Percentiles rank a stretch among this genome's conserved stretches.
These are phyloP conservation scores for Zhuqinia jingwanae DNA, from an alignment of 2,888 invertebrate genomes.

Conservation along the genomic window DNA sequence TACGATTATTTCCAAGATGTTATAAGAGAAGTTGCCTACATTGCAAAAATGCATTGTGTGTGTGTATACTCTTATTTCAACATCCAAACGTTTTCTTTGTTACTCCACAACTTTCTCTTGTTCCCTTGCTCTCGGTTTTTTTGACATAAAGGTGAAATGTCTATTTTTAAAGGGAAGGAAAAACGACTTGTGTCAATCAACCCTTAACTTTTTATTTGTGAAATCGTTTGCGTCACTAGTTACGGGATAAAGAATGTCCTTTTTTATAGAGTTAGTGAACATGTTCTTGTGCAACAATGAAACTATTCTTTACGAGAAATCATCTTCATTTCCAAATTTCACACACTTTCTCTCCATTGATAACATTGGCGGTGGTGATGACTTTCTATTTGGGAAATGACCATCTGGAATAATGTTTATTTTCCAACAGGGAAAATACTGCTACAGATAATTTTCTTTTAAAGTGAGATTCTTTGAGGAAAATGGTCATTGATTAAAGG, in stretches of 20 bases:
- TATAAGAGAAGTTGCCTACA: slow-evolving; percentile 10
- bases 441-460: slow-evolving; percentile 8
- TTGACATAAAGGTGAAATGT: background rate
- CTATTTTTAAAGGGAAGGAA: background rate
- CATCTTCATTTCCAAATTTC: background rate
- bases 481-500: slow-evolving; percentile 43
- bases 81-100: background rate
- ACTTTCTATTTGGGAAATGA: background rate
- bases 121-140: no score
- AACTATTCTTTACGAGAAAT: background rate
- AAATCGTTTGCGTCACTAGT: slow-evolving; percentile 30
- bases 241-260: no score
- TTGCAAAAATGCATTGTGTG: background rate
- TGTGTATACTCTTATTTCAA: background rate
- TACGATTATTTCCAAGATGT: slow-evolving; percentile 29
- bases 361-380: no score
- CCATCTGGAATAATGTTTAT: slow-evolving; percentile 7
- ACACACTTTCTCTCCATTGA: no score
- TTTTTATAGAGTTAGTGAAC: no score
- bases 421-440: slow-evolving; percentile 3
- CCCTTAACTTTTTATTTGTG: slow-evolving; percentile 54
- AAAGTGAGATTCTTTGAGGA: slow-evolving; percentile 24
- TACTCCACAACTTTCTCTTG: background rate
- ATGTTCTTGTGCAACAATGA: background rate
- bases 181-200: slow-evolving; percentile 44